Conservation (phyloP, 2,888 invertebrate genomes). For the Apamea crenata region DNA sequence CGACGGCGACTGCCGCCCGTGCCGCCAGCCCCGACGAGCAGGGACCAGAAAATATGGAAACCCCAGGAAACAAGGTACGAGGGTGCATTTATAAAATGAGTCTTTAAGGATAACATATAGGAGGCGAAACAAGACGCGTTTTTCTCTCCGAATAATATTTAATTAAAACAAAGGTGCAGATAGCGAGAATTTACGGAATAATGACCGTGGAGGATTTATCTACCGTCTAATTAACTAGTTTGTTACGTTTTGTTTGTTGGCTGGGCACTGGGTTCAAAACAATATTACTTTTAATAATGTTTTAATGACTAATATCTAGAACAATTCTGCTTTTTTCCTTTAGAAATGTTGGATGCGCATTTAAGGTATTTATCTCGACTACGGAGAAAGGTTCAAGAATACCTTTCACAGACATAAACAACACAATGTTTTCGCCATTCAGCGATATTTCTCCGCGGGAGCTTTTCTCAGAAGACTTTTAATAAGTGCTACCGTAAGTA, state of each 20-base stretch:
- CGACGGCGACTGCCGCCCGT: constrained; percentile 66
- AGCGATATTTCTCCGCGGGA: constrained; percentile 41
- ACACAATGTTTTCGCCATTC: constrained; percentile 41
- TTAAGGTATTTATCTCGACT: constrained; percentile 23
- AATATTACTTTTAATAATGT: constrained; percentile 29
- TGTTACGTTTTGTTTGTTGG: constrained; percentile 39
- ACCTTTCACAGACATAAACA: constrained; percentile 43
- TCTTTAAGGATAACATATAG: constrained; percentile 60
- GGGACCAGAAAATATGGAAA: constrained; percentile 54
- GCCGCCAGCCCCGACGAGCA: constrained; percentile 27
- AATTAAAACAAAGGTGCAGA: constrained; percentile 65
- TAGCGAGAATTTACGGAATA: constrained; percentile 52
- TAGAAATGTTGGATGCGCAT: constrained; percentile 10
- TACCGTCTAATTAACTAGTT: constrained; percentile 55
- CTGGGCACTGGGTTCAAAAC: constrained; percentile 4
- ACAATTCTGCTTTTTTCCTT: constrained; percentile 5
- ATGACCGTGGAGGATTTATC: constrained; percentile 49
- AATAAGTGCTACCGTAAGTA: constrained; percentile 25
- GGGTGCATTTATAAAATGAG: constrained; percentile 60
- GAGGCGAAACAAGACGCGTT: constrained; percentile 53
- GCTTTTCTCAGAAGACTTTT: constrained; percentile 40
- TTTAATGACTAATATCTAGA: constrained; percentile 8
- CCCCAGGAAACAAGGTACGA: constrained; percentile 57
- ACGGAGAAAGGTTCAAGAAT: constrained; percentile 19
- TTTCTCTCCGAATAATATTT: constrained; percentile 59